Evolutionary conservation across 1,140 invertebrate genomes (phyloP).

Genomic region (Episyrphus balteatus): DNA sequence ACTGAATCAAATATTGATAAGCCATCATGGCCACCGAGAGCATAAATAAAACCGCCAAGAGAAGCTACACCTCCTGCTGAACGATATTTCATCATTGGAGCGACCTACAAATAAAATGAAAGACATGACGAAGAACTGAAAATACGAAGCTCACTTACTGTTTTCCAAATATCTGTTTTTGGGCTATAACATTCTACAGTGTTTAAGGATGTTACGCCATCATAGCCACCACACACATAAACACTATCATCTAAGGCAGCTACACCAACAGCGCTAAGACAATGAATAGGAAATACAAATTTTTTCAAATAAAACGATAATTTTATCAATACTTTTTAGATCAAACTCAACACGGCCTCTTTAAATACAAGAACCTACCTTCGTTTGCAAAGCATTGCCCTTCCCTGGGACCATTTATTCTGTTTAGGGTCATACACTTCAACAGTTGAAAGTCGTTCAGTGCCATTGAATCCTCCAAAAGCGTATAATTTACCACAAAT

Average conservation of each 20-base stretch:
- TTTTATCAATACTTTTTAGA: constrained; percentile 3
- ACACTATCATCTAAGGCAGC: constrained; percentile 67
- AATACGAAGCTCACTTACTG: constrained; percentile 33
- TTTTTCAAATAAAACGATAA: constrained; percentile 4
- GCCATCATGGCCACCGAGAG: constrained; percentile 77
- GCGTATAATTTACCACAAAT: constrained; percentile 62
- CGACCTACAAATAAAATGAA: constrained; percentile 34
- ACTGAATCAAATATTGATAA: constrained; percentile 83
- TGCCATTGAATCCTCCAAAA: constrained; percentile 71
- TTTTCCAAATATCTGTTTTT: constrained; percentile 61
- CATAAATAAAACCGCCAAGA: constrained; percentile 61
- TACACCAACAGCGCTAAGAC: constrained; percentile 63
- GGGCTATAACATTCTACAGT: constrained; percentile 77
- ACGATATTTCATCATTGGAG: constrained; percentile 79
- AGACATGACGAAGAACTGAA: no score
- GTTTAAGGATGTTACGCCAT: constrained; percentile 75
- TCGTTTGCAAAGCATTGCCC: constrained; percentile 73
- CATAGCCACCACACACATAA: constrained; percentile 83
- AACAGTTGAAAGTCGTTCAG: constrained; percentile 71
- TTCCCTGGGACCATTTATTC: constrained; percentile 66
- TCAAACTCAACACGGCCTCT: background rate
- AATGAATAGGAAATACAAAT: constrained; percentile 26
- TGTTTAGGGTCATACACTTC: constrained; percentile 72
- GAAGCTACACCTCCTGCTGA: constrained; percentile 81
- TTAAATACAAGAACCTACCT: constrained; percentile 36